Evolutionary conservation across 2,113 vertebrate species (phyloP), one percentile per base, ranked within the genome.

Genomic region (Cathartes aura): DNA sequence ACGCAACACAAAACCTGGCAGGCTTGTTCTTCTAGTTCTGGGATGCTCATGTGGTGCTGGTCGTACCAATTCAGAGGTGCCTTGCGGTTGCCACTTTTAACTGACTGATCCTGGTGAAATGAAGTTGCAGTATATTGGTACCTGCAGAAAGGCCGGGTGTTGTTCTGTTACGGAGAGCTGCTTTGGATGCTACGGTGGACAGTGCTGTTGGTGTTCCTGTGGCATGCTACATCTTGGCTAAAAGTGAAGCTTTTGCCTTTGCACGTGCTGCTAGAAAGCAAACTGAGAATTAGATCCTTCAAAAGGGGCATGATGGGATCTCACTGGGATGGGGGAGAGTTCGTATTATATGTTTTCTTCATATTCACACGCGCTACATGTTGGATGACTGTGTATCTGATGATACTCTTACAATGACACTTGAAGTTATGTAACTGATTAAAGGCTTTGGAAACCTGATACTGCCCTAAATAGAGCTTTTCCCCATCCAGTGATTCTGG

Each of bases 1-100:
- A 40, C 1, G 2, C 0, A 0, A 36, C 17, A 13, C 47, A 78
- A 24, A 30, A 55, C 23, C 8, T 60, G 16, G 3, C 4, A 24
- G 47, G 66, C 16, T 66, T 34, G 4, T 32, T 42, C 16, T 66
- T 64, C 16, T 36, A 36, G 16, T 73, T 55, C 23, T 52, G 68
- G 36, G 24, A 24, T 56, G 73, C n/a, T 73, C 2, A 0, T 5
- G 3, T 50, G 55, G 30, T 73, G n/a, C 52, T 83, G 38, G 24
- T 42, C 1, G 1, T 58, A 8, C 36, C 20, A 14, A 3, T 58
- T 48, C 32, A n/a, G 81, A 27, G 48, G 11, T 23, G 48, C 48
- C 30, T n/a, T 45, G 55, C 0, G 0, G 7, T 38, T 87, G n/a
- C 18, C 17, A 0, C 42, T 90, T 59, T 17, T 47, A 59, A 21